These are phyloP conservation scores for Meles meles DNA, from an alignment of 2,113 vertebrate species.

Conservation along the genomic window DNA sequence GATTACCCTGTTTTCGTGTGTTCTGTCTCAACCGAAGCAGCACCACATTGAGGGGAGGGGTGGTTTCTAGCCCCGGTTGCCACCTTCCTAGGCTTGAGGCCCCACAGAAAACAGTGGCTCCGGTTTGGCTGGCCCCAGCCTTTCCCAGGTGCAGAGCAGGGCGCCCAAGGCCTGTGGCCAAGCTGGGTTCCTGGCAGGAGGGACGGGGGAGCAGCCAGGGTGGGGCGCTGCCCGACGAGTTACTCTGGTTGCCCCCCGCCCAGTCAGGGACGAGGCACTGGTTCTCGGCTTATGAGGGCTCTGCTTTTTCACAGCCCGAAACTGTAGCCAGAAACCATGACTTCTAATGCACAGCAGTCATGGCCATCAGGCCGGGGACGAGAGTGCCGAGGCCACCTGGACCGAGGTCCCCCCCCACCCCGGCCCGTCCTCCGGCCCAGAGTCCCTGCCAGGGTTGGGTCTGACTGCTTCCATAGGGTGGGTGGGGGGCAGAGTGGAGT, in stretches of 20 bases:
- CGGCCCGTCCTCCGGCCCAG: not conserved
- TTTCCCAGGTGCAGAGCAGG: not conserved
- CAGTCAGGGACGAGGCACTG: rapidly evolving
- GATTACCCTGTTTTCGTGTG: not conserved
- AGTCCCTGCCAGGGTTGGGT: not conserved
- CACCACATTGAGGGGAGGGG: not conserved
- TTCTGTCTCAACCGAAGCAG: no score
- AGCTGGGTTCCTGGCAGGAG: not conserved
- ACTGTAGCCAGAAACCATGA: not conserved
- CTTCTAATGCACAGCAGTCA: not conserved
- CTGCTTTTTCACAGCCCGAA: not conserved
- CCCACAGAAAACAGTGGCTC: not conserved
- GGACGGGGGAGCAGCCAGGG: not conserved
- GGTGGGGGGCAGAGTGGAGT: not conserved
- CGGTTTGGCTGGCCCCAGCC: not conserved
- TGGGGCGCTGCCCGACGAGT: not conserved
- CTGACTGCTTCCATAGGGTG: not conserved
- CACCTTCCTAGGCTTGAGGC: no score
- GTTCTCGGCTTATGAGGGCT: not conserved
- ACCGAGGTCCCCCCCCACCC: not conserved
- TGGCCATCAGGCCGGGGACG: not conserved
- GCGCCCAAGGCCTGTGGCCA: not conserved
- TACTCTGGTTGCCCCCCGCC: not conserved
- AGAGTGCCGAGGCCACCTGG: not conserved
- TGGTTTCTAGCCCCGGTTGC: no score